These are phyloP conservation scores for Fragum whitleyi DNA, from an alignment of 2,888 invertebrate species.

Conservation along the genomic window DNA sequence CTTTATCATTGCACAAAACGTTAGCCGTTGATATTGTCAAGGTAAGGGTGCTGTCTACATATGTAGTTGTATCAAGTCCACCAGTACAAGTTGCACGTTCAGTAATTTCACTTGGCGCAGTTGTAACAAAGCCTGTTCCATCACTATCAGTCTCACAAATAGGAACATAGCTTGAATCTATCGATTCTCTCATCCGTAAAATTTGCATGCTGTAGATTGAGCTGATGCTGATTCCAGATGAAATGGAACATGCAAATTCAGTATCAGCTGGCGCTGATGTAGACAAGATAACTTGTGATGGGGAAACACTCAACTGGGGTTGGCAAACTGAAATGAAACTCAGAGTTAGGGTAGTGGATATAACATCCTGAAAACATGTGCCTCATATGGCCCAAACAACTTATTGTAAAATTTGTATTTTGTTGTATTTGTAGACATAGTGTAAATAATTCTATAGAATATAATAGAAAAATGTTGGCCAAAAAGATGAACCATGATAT, in stretches of 20 bases:
- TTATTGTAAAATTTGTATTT: too few species aligned
- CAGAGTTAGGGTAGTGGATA: too few species aligned
- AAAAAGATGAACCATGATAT: too few species aligned
- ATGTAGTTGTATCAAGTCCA: background rate
- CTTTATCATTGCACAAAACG: background rate
- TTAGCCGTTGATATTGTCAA: background rate
- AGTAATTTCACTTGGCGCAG: background rate
- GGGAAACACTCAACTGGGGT: background rate
- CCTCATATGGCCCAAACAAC: too few species aligned
- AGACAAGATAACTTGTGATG: background rate
- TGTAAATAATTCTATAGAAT: too few species aligned
- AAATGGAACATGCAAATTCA: background rate
- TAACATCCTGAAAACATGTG: too few species aligned
- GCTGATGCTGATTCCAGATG: background rate
- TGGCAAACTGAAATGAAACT: conserved; percentile 1
- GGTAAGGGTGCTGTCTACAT: background rate
- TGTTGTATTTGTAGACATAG: too few species aligned
- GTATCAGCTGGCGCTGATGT: background rate
- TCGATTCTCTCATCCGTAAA: background rate
- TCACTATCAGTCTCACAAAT: background rate
- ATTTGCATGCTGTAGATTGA: background rate
- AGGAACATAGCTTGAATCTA: background rate
- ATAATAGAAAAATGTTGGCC: too few species aligned
- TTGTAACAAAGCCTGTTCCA: background rate
- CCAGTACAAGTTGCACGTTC: background rate